Evolutionary conservation across 2,797 vertebrate species (phyloP).

Genomic region (Anguilla anguilla): DNA sequence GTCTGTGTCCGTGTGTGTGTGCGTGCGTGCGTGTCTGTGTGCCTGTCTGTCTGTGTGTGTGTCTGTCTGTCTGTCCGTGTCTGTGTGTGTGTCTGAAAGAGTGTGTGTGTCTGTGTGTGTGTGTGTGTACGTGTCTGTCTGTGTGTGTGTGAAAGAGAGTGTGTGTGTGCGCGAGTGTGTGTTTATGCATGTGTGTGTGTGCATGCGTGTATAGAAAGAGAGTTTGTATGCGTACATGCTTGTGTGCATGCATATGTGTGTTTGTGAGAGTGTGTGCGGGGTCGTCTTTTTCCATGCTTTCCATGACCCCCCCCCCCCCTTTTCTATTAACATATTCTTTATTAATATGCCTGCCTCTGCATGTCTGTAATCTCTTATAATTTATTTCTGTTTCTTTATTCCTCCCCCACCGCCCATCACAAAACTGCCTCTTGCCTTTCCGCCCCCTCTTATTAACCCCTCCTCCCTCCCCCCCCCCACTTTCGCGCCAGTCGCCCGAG

Average conservation of each 20-base stretch:
- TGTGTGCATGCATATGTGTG: background rate
- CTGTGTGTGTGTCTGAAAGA: no score
- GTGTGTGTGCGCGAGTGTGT: no score
- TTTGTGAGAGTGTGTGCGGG: background rate
- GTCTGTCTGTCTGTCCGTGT: no score
- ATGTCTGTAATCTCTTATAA: constrained; percentile 21
- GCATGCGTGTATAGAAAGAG: no score
- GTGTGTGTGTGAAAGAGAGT: no score
- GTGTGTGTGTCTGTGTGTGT: no score
- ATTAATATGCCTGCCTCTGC: constrained; percentile 33
- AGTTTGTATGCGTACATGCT: background rate
- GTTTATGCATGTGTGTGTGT: no score
- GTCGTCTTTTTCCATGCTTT: background rate
- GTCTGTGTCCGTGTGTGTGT: no score
- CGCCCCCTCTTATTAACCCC: constrained; percentile 14
- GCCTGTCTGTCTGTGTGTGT: no score
- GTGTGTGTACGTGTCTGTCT: no score
- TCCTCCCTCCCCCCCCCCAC: background rate
- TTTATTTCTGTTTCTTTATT: constrained; percentile 19
- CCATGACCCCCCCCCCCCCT: background rate
- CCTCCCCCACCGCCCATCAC: background rate
- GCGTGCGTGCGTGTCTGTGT: no score
- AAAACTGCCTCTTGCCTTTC: constrained; percentile 22
- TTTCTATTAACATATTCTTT: constrained; percentile 6
- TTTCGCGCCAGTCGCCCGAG: constrained; percentile 79